Evolutionary conservation across 2,888 invertebrate species (phyloP), one percentile per base, ranked within the genome.

Genomic region (Drosophila lutescens): DNA sequence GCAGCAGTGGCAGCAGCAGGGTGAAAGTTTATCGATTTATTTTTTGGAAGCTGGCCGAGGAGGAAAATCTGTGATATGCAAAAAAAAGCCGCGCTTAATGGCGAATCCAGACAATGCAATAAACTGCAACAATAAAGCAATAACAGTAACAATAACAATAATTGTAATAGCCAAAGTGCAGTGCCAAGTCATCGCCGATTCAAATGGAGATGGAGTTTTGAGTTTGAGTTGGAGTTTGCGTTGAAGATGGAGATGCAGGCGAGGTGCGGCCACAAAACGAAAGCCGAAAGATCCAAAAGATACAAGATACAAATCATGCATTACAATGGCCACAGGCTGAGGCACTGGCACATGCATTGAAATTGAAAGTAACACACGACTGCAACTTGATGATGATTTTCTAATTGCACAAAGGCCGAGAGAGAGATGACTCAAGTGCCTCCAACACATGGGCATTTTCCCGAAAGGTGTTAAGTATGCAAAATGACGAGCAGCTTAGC

Each of bases 401-500:
- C 81, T 81, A 81, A 81, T 81, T 86, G 76, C 86, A 81, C 80
- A 86, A 80, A 83, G 86, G 80, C 71, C 78, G 43, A 44, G 74
- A 55, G 30, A 30, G 30, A 30, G 30, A 30, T 50, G 43, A 44
- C 54, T 73, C 54, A 63, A 43, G 77, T 65, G 47, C 32, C 62
- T 36, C 47, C 67, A 36, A 47, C 50, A n/a, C 56, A 38, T 57
- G 56, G 69, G 63, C 76, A 77, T 55, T 80, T 81, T 87, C 68
- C 76, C 77, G 76, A 81, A 80, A 83, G 83, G 83, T 83, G 88
- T 83, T 83, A 83, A 83, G 83, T 88, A 88, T 88, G 88, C 86
- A 83, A 83, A 83, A 83, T 88, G 83, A 88, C 88, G 77, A 85
- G 87, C 79, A 60, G 72, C 71, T 65, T 77, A 60, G 72, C 71